Base-by-base conservation (phyloP, 2,888 invertebrate genomes). In the Rhingia rostrata region DNA sequence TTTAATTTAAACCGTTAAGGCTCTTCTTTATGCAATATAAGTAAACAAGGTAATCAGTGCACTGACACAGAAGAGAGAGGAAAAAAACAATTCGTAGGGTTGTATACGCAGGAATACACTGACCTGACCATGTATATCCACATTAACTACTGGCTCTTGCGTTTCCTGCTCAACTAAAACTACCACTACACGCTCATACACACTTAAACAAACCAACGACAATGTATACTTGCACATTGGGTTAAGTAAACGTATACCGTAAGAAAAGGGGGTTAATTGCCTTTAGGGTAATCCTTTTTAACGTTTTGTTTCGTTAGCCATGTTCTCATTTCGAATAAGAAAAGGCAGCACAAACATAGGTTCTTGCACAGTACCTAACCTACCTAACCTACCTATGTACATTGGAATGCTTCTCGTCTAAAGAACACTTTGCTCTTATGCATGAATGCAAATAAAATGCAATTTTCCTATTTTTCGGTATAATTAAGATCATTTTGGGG, bases 171-270 rank as follows among this genome's bases (percentile, higher is more conserved):
- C 39, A 10, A 39, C 7, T 2, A 39, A 1, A 9, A 6, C 39
- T 39, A 39, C 22, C 22, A 22, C 22, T 39, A 39, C 39, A 39
- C 39, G 3, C 10, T 1, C 10, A 10, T 3, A 39, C 3, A 39
- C 6, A 35, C 35, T 53, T 12, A 2, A 4, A 35, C 12, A 9
- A 22, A 22, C 22, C 22, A 22, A 22, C 22, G 22, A 22, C 22
- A 22, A 22, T 22, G 22, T 22, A 4, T 43, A 39, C 30, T 32
- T 58, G 58, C 33, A 53, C 63, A 63, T 73, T 73, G 72, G 53
- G 72, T 73, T 63, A 73, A 63, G 72, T 63, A 73, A 73, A 73
- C 72, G 30, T 12, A 73, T 22, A 22, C 61, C 14, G 35, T 54
- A 22, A 45, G 53, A 43, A 53, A 61, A 54, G 43, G 43, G 43